These are phyloP conservation scores for Oreochromis mossambicus DNA, from an alignment of 2,797 vertebrate genomes.

Conservation along the genomic window DNA sequence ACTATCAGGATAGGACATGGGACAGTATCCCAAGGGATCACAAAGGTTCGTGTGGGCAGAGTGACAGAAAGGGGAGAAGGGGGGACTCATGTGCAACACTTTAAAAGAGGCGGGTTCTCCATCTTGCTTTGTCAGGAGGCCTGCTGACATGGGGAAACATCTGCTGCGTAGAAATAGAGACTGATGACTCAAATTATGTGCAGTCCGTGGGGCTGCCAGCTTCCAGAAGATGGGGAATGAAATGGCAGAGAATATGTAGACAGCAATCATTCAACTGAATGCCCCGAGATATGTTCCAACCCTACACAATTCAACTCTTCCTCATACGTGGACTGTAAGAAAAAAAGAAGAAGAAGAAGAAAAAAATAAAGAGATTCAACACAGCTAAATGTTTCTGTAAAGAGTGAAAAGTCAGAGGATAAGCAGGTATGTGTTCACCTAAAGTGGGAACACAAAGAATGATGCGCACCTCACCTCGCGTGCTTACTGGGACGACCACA, in stretches of 20 bases:
- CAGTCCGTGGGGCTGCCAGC: slow-evolving; percentile 59
- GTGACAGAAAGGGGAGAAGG: slow-evolving; percentile 27
- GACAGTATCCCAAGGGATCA: slow-evolving; percentile 14
- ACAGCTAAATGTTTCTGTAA: not conserved
- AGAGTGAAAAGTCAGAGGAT: slow-evolving; percentile 2
- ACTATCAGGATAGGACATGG: slow-evolving; percentile 12
- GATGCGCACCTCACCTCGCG: slow-evolving; percentile 27
- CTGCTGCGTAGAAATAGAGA: slow-evolving; percentile 78
- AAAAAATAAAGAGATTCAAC: not conserved
- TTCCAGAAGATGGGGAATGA: slow-evolving; percentile 58
- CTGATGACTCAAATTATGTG: slow-evolving; percentile 76
- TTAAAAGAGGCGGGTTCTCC: slow-evolving; percentile 65
- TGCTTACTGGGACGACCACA: slow-evolving; percentile 22
- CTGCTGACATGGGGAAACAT: slow-evolving; percentile 79
- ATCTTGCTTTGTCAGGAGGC: slow-evolving; percentile 68
- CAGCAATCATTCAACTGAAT: slow-evolving; percentile 9
- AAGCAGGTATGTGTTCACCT: not conserved
- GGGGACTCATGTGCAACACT: slow-evolving; percentile 61
- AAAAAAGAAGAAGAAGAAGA: not conserved
- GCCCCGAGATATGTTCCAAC: not conserved
- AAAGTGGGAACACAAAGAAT: slow-evolving; percentile 11
- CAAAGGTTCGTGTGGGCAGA: not conserved
- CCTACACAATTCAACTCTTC: not conserved
- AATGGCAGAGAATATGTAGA: slow-evolving; percentile 52
- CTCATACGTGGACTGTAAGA: not conserved